Evolutionary conservation across 1,140 invertebrate genomes (phyloP).

Genomic region (Spodoptera litura): DNA sequence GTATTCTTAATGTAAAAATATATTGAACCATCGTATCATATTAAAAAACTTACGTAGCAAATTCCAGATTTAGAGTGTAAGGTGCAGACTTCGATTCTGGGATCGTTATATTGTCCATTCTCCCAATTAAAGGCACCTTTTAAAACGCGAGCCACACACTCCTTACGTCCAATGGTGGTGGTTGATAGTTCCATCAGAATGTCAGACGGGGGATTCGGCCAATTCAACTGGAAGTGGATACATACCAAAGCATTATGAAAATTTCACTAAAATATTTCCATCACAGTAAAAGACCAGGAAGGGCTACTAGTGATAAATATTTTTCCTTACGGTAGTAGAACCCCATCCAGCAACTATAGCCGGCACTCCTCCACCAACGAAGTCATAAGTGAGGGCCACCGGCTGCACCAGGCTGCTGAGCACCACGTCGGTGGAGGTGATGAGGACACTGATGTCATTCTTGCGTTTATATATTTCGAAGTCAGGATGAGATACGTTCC

Average conservation of each 20-base stretch:
- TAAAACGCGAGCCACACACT: constrained; percentile 49
- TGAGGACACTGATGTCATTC: constrained; percentile 65
- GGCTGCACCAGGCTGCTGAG: constrained; percentile 35
- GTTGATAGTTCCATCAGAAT: constrained; percentile 52
- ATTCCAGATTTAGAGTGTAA: constrained; percentile 58
- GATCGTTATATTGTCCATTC: constrained; percentile 50
- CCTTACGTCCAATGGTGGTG: constrained; percentile 50
- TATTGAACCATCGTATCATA: too few relatives aligned
- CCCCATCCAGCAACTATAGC: constrained; percentile 66
- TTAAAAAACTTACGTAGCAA: constrained; percentile 63
- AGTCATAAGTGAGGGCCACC: constrained; percentile 53
- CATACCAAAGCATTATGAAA: not conserved
- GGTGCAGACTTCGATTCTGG: constrained; percentile 65
- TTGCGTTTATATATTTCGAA: constrained; percentile 52
- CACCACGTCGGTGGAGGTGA: constrained; percentile 53
- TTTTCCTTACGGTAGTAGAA: constrained; percentile 54
- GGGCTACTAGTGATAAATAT: too few relatives aligned
- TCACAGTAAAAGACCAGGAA: too few relatives aligned
- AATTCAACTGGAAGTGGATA: constrained; percentile 37
- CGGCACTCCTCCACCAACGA: constrained; percentile 50
- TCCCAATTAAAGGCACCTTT: constrained; percentile 38
- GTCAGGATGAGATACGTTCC: constrained; percentile 59
- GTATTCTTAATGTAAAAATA: too few relatives aligned
- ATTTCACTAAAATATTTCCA: too few relatives aligned
- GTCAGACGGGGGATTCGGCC: constrained; percentile 48